Base-by-base conservation (phyloP, 2,797 vertebrate genomes). In the Lophius americanus region DNA sequence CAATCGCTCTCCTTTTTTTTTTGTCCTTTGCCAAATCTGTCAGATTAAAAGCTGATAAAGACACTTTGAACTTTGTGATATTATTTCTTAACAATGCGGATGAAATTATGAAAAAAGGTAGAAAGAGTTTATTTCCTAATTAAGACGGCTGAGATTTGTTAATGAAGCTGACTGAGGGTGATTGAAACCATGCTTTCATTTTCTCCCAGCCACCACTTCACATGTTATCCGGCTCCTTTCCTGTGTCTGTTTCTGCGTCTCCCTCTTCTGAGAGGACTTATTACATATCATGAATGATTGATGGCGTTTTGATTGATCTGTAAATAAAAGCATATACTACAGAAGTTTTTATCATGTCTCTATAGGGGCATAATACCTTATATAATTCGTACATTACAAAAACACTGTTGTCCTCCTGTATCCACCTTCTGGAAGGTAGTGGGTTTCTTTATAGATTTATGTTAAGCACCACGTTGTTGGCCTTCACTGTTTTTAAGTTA, bases 141-240 rank as follows among this genome's bases (percentile, higher is more conserved):
- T 88, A 90, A 91, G 90, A 91, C 90, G 53, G 76, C 56, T 73
- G 67, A 87, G 87, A 91, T 90, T 86, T 88, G 85, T 86, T 87
- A 87, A 86, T 84, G 85, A 70, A 86, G 85, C 78, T 82, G 77
- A 79, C 73, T 84, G 74, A 73, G 70, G 75, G 70, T 84, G 87
- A 90, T 85, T 82, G 79, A 86, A 88, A 75, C 85, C 88, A 91
- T 86, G 81, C 88, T 85, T 84, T 87, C 54, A 50, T 81, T 84
- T 77, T 74, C 54, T 64, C 58, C 56, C 58, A 60, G 2, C 56
- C 60, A 60, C 58, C 63, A 41, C 42, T 76, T 48, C 65, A 46
- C 65, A 57, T 76, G 53, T 65, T 76, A 46, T 33, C 70, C 51
- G 68, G 51, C 39, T 44, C 49, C 32, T 13, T 67, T 43, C 49